Evolutionary conservation across 2,888 invertebrate species (phyloP), one percentile per base, ranked within the genome.

Genomic region (Caprella mutica): DNA sequence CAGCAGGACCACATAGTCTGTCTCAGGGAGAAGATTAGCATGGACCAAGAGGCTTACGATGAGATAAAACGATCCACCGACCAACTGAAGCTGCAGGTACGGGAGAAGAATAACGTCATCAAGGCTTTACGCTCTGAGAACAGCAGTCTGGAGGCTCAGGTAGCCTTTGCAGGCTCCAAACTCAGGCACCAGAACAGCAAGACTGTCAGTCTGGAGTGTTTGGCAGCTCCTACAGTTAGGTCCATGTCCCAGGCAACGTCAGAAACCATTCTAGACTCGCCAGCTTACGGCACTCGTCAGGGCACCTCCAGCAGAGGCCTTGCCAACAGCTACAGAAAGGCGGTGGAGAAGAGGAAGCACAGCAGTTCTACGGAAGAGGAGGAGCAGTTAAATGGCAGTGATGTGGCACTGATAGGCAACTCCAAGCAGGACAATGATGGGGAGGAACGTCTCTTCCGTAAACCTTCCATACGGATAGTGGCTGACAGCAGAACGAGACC

Each of bases 141-240:
- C n/a, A 29, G 44, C 24, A 29, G 27, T 8, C 26, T 17, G 27
- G 39, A 27, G 6, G 30, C 53, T 17, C 38, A 43, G 53, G 30
- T 53, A 24, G n/a, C 55, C 38, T 27, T 33, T 24, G 55, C 55
- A 4, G 35, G 26, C 38, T 46, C 38, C 6, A n/a, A 21, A 35
- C 38, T 46, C 5, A 44, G 55, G n/a, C 24, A 35, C 23, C 17
- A 6, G 46, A 38, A 46, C n/a, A 24, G 55, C 5, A 17, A 14
- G 43, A n/a, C n/a, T n/a, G n/a, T n/a, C n/a, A n/a, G n/a, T n/a
- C n/a, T n/a, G n/a, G n/a, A n/a, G n/a, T n/a, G n/a, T n/a, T n/a
- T n/a, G n/a, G n/a, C n/a, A n/a, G n/a, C n/a, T n/a, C n/a, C n/a
- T n/a, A n/a, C n/a, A n/a, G n/a, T n/a, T n/a, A n/a, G n/a, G n/a